A percentile compares a stretch with the other conserved stretches of the same genome.
Evolutionary conservation across 2,113 vertebrate genomes (phyloP).

Genomic region (Orycteropus afer): DNA sequence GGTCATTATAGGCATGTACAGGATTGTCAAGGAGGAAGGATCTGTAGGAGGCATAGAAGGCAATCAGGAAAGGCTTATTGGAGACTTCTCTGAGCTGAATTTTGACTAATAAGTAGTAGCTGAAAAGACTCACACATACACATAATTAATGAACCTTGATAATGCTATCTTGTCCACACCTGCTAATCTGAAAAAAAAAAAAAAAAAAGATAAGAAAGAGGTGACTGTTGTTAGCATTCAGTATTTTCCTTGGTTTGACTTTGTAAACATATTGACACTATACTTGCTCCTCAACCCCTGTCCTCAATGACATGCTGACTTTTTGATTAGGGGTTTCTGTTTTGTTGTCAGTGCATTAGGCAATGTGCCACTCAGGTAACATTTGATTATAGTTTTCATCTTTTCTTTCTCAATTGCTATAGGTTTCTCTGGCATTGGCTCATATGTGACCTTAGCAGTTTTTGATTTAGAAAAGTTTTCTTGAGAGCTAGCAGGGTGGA

Average conservation of each 20-base stretch:
- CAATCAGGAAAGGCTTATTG: neutral
- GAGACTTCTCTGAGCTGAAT: slow-evolving; percentile 33
- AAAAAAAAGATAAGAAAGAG: slow-evolving; percentile 31
- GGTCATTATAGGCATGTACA: neutral
- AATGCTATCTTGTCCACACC: neutral
- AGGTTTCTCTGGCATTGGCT: slow-evolving; percentile 31
- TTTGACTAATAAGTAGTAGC: neutral
- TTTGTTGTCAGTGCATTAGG: slow-evolving; percentile 64
- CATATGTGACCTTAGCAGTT: slow-evolving; percentile 57
- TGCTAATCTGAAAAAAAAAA: slow-evolving; percentile 33
- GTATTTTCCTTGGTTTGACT: slow-evolving; percentile 22
- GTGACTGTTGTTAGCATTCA: neutral
- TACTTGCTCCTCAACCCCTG: slow-evolving; percentile 27
- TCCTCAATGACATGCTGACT: slow-evolving; percentile 49
- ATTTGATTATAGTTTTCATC: slow-evolving; percentile 79
- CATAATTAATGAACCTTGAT: neutral
- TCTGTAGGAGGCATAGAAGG: neutral
- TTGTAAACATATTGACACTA: slow-evolving; percentile 20
- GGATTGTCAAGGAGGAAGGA: neutral
- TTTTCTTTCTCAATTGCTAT: slow-evolving; percentile 66
- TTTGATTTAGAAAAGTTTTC: slow-evolving; percentile 68
- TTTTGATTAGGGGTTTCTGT: slow-evolving; percentile 75
- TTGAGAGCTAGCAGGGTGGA: neutral
- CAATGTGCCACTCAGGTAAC: slow-evolving; percentile 63
- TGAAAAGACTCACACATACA: neutral